Conservation (phyloP, 2,888 invertebrate species). For the Colletes collaris region DNA sequence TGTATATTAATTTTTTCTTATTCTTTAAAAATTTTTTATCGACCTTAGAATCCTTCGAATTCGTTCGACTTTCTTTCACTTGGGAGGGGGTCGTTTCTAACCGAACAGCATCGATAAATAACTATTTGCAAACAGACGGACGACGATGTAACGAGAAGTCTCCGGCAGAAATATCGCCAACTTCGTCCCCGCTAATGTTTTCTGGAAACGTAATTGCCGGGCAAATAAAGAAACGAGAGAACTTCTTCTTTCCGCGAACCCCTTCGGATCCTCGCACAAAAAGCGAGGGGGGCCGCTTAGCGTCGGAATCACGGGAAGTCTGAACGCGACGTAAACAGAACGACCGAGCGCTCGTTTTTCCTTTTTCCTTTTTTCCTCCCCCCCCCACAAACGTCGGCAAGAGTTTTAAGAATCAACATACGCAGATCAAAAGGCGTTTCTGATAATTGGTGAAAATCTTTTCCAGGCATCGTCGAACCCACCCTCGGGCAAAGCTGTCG, state of each 20-base stretch:
- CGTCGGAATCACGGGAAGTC: constrained; percentile 2
- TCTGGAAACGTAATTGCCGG: constrained; percentile 23
- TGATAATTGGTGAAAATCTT: constrained; percentile 82
- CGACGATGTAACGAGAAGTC: neutral
- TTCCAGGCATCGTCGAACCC: constrained; percentile 51
- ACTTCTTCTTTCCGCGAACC: constrained; percentile 18
- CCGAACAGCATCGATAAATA: neutral
- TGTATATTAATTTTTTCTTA: too few relatives aligned
- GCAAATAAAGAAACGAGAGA: constrained; percentile 29
- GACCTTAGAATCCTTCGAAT: too few relatives aligned
- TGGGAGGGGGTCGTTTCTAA: too few relatives aligned
- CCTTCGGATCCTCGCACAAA: constrained; percentile 14
- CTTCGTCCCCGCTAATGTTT: constrained; percentile 18
- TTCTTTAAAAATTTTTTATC: too few relatives aligned
- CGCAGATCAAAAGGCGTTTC: constrained; percentile 80
- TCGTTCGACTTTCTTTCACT: too few relatives aligned
- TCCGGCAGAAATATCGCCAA: neutral
- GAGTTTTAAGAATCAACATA: constrained; percentile 81
- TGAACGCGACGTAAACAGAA: constrained; percentile 12
- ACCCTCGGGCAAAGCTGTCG: constrained; percentile 27
- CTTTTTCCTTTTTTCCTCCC: constrained; percentile 31
- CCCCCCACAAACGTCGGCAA: constrained; percentile 71
- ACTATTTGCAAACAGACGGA: constrained; percentile 6
- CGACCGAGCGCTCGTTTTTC: constrained; percentile 28
- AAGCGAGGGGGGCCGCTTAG: neutral